Evolutionary conservation across 2,113 vertebrate genomes (phyloP), one percentile per base, ranked within the genome.

Genomic region (Callorhinus ursinus): DNA sequence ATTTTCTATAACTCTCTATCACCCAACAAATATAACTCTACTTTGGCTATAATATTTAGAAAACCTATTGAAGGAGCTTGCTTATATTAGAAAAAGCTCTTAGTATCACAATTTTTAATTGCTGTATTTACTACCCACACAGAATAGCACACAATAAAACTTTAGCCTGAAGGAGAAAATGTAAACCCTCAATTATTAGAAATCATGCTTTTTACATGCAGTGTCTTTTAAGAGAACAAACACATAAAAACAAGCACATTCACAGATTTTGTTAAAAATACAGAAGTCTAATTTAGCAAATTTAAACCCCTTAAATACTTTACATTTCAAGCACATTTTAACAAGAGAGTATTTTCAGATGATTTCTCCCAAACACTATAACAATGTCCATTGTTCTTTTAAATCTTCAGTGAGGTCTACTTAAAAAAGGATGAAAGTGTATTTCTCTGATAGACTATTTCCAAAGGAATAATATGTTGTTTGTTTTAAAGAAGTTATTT

Each of bases 401-500:
- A 65, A 57, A 81, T 59, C 36, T 89, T 65, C 49, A 71, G 4
- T 92, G 36, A 88, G 18, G 88, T 94, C 22, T 82, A 77, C 7
- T 36, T 71, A 24, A 67, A 90, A 76, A 90, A 67, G 6, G 39
- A 72, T 4, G 22, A n/a, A 95, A 76, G 36, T 67, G 26, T 57
- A 1, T 71, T 80, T 57, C 33, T 94, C 57, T 16, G 33, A 11
- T 69, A 96, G 86, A 93, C 10, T n/a, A 77, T 84, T 96, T 96
- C 69, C 51, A 94, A 92, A 85, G 57, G 79, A 96, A 89, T 49
- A 80, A 21, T 33, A 57, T 85, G 57, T 55, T 93, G 83, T 19
- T 85, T 79, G 67, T 93, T 67, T 93, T 90, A 93, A 93, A 87
- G 28, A 79, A 95, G 19, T 65, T 77, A 81, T 77, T 90, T 67